Percentiles rank a stretch among this genome's conserved stretches.
Evolutionary conservation across 2,113 vertebrate species (phyloP).

Genomic region (Clarias batrachus): DNA sequence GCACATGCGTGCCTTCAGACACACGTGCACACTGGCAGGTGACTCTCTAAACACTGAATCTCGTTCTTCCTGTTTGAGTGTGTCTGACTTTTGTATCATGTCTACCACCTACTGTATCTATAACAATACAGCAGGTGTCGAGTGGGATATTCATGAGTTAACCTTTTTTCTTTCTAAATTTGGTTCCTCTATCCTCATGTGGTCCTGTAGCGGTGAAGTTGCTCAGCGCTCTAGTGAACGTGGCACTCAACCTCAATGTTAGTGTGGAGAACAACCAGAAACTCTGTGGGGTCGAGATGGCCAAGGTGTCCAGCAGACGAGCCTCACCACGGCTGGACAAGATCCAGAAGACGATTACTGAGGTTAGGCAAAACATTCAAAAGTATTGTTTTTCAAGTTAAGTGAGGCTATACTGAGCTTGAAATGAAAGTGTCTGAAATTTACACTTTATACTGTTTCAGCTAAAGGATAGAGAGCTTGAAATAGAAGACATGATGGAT

Average conservation of each 20-base stretch:
- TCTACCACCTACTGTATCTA: background rate
- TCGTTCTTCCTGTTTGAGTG: background rate
- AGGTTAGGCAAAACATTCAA: constrained; percentile 68
- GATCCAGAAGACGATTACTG: constrained; percentile 76
- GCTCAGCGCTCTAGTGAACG: constrained; percentile 75
- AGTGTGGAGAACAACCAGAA: constrained; percentile 79
- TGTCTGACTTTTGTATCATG: background rate
- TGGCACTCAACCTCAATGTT: constrained; percentile 77
- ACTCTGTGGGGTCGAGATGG: constrained; percentile 77
- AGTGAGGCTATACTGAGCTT: background rate
- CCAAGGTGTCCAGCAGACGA: constrained; percentile 68
- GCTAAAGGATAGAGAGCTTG: constrained; percentile 79
- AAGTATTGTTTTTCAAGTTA: background rate
- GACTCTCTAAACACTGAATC: constrained; percentile 39
- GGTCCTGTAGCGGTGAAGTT: constrained; percentile 81
- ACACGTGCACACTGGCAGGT: constrained; percentile 93
- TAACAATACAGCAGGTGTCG: background rate
- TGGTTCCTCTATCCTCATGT: background rate
- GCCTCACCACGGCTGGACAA: constrained; percentile 73
- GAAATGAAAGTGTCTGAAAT: background rate
- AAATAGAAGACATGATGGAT: constrained; percentile 85
- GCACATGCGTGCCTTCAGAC: constrained; percentile 81
- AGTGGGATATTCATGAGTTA: background rate
- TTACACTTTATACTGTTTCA: constrained; percentile 58
- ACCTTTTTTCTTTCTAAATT: background rate